Conservation (phyloP, 2,113 vertebrate genomes). For the Rostratula benghalensis region DNA sequence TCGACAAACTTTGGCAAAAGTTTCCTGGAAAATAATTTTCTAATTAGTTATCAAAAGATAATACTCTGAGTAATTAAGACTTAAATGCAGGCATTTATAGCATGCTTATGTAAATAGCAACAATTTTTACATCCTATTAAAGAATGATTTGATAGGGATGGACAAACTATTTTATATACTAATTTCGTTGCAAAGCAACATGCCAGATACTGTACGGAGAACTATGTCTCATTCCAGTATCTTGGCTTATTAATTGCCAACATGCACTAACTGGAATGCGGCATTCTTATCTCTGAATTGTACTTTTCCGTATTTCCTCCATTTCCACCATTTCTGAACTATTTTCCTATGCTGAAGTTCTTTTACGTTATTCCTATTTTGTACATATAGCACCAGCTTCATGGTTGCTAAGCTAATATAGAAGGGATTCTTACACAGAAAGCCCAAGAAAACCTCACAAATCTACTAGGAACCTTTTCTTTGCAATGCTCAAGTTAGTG, state of each 20-base stretch:
- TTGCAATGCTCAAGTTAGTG: neutral
- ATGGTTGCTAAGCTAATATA: neutral
- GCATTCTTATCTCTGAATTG: neutral
- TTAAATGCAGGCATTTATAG: neutral
- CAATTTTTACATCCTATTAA: neutral
- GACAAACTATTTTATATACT: conserved; percentile 39
- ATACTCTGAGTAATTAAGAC: conserved; percentile 29
- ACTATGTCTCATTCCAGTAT: neutral
- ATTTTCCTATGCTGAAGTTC: neutral
- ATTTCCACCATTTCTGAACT: neutral
- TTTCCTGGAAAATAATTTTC: conserved; percentile 22
- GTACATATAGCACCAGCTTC: neutral
- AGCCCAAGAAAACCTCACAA: neutral
- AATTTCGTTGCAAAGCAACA: neutral
- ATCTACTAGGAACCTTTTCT: neutral
- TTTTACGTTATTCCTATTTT: neutral
- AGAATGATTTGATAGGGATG: conserved; percentile 18
- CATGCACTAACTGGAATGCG: neutral
- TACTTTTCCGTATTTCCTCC: neutral
- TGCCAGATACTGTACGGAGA: neutral
- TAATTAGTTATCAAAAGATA: conserved; percentile 51
- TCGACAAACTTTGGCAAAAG: neutral
- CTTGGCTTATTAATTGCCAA: neutral
- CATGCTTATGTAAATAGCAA: neutral
- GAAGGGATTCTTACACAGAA: neutral